Percentiles rank a stretch among this genome's conserved stretches.
phyloP scores from a whole-genome alignment of 2,888 invertebrate species.

The Tiliacea aurago region DNA sequence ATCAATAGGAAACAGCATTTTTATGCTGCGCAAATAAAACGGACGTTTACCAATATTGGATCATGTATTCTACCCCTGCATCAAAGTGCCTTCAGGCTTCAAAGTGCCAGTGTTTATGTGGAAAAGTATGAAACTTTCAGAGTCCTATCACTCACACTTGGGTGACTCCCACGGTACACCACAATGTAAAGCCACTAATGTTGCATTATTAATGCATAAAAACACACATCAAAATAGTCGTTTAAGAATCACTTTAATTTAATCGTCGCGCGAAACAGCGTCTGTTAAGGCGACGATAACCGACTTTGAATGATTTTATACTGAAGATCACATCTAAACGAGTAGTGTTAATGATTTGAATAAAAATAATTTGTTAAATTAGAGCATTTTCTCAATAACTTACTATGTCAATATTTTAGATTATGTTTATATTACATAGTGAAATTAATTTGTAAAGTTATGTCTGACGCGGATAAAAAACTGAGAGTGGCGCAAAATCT shows the following conservation, averaged over 20 bases:
- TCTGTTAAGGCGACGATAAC: no score
- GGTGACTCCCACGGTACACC: conserved; percentile 34
- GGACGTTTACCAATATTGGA: conserved; percentile 11
- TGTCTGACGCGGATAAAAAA: no score
- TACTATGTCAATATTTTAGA: no score
- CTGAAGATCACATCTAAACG: no score
- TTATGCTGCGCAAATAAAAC: conserved; percentile 36
- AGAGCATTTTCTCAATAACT: no score
- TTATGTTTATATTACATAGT: no score
- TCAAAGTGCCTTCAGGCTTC: conserved; percentile 4
- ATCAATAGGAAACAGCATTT: conserved; percentile 21
- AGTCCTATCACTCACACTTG: conserved; percentile 35
- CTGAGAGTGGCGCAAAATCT: no score
- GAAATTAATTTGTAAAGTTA: no score
- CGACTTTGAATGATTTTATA: no score
- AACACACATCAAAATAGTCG: background rate
- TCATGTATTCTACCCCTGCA: conserved; percentile 3
- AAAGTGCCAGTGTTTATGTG: background rate
- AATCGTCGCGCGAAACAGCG: background rate
- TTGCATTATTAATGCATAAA: conserved; percentile 49
- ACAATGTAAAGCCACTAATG: background rate
- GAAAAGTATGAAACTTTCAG: conserved; percentile 27
- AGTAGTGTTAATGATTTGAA: no score
- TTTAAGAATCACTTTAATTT: background rate
- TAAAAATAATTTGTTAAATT: no score